Conservation (phyloP, 2,888 invertebrate species). For the Galerucella nymphaeae region DNA sequence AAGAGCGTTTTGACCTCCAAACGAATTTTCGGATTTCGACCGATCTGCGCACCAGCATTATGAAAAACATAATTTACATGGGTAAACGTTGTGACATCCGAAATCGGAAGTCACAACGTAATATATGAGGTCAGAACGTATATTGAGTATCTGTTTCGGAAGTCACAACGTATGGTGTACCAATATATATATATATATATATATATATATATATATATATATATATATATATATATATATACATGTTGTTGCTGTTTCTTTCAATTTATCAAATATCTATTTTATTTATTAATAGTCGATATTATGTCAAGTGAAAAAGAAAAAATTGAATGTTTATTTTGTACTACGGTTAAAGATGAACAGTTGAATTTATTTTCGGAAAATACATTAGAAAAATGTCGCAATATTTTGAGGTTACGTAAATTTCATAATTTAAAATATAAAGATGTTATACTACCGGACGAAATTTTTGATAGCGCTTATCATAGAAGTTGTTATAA, state of each 20-base stretch:
- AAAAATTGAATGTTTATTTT: background rate
- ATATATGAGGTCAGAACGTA: too few species aligned
- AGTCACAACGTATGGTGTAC: too few species aligned
- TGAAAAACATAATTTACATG: too few species aligned
- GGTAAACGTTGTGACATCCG: too few species aligned
- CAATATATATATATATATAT: too few species aligned
- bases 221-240: background rate
- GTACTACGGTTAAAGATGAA: background rate
- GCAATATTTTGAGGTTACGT: background rate
- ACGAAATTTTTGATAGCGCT: background rate
- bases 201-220: too few species aligned
- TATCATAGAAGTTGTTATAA: background rate
- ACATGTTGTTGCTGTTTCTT: background rate
- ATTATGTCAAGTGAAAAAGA: slow-evolving; percentile 8
- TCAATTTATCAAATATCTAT: background rate
- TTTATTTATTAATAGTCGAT: background rate
- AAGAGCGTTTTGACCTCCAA: too few species aligned
- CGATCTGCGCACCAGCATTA: too few species aligned
- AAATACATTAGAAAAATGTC: background rate
- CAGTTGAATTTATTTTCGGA: background rate
- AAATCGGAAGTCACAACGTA: too few species aligned
- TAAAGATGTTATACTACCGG: background rate
- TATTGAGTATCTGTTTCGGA: too few species aligned
- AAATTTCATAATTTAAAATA: background rate
- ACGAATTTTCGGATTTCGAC: too few species aligned